Base-by-base conservation (phyloP, 2,888 invertebrate genomes). In the Drosophila leonis region DNA sequence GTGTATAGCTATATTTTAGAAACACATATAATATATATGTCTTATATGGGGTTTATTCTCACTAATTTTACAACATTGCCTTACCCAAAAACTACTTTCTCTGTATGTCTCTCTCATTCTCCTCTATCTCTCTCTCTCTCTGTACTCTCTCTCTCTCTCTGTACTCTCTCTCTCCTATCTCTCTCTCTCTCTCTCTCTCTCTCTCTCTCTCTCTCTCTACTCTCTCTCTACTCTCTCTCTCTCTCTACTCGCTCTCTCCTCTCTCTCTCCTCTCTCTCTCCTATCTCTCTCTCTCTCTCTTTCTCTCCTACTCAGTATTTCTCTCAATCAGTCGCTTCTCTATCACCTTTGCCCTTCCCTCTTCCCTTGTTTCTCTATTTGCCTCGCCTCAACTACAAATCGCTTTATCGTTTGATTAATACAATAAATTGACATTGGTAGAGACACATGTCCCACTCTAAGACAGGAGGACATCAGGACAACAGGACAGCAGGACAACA, bases 321-420 rank as follows among this genome's bases (percentile, higher is more conserved):
- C 24, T 24, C 24, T 24, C 24, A 24, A 24, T 4, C 4, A 24
- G 24, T 24, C 24, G 24, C 24, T 24, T 15, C 35, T 15, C 35
- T 13, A 4, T 37, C 41, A 10, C n/a, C 8, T 55, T 13, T 52
- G 10, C 12, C 6, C 20, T n/a, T 41, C 8, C 4, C 2, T n/a
- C 33, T 33, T 12, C 10, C 10, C 4, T 33, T n/a, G 0, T 18
- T 0, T 18, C 41, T 9, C 42, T 9, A 10, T 42, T 18, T 20
- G 6, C 24, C 8, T 24, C 24, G n/a, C n/a, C n/a, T n/a, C 31
- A 54, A 35, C 62, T 39, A 1, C 35, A 67, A 44, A 39, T 64
- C 39, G 20, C 31, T 51, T 76, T 44, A 76, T 46, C 29, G 10
- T 56, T 39, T 67, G 61, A 72, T 75, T 72, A 76, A 62, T 72